These are phyloP conservation scores for Tethya wilhelma DNA, from an alignment of 37 sponge, comb jelly and placozoan genomes.

Conservation along the genomic window DNA sequence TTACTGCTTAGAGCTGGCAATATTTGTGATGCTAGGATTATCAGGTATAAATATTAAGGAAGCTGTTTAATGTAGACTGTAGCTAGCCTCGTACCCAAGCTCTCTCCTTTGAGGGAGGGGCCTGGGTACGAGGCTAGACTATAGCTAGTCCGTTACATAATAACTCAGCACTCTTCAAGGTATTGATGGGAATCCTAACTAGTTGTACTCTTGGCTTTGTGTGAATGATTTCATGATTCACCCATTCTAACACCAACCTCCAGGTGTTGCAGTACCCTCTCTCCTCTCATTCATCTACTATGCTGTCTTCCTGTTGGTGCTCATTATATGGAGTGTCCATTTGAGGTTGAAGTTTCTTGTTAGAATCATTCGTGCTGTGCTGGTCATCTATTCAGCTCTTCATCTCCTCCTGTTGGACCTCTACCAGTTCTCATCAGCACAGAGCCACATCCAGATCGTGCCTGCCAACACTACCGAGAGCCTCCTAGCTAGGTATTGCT, in stretches of 20 bases:
- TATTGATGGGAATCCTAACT: too few species aligned
- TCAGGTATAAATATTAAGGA: constrained; percentile 32
- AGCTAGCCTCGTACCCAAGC: too few species aligned
- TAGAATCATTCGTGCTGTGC: constrained; percentile 19
- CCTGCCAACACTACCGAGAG: constrained; percentile 24
- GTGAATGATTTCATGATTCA: not conserved
- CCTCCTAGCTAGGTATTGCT: constrained; percentile 58
- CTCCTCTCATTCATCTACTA: constrained; percentile 58
- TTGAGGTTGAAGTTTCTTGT: not conserved
- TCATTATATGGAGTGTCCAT: constrained; percentile 57
- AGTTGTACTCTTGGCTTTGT: too few species aligned
- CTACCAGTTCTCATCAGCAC: constrained; percentile 75
- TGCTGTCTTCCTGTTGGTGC: constrained; percentile 40
- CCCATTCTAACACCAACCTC: not conserved
- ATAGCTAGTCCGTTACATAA: not conserved
- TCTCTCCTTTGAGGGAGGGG: too few species aligned
- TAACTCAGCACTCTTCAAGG: too few species aligned
- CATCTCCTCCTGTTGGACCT: constrained; percentile 78
- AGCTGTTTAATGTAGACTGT: not conserved
- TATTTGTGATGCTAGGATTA: constrained; percentile 30
- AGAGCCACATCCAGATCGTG: constrained; percentile 10
- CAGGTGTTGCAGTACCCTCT: constrained; percentile 61
- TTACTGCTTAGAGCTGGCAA: constrained; percentile 20
- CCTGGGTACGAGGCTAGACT: not conserved
- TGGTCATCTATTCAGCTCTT: constrained; percentile 46